Evolutionary conservation across 2,888 invertebrate species (phyloP), one percentile per base, ranked within the genome.

Genomic region (Eurytoma adleriae): DNA sequence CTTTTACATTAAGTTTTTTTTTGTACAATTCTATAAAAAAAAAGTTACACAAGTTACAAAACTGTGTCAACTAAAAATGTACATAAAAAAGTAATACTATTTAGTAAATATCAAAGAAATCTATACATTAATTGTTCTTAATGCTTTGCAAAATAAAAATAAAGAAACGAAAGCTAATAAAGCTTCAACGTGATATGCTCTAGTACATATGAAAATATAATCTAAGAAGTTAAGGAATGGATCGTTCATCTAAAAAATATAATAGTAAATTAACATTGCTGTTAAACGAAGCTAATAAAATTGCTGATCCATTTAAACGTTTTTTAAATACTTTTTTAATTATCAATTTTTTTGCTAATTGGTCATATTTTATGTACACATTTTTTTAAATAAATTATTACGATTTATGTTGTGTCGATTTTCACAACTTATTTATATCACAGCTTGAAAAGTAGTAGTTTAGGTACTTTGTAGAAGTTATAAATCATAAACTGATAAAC

Each of bases 141-240:
- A 64, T 40, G 18, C 18, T n/a, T 12, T 40, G 24, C 16, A 24
- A 30, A 62, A 62, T 27, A 64, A 40, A 40, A 18, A 64, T 64
- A 40, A n/a, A 54, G n/a, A n/a, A 48, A 13, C 54, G 16, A 20
- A 66, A 48, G 18, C 54, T 24, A 20, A 27, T 52, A 68, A 68
- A 68, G 27, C 24, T 27, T 54, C 20, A 4, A 0, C 24, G 14
- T 52, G 27, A 54, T 54, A 16, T 7, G 12, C n/a, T 54, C 54
- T 24, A 68, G 52, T 54, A 54, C 16, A 30, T 68, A 54, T 54
- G 50, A 71, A 71, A 71, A 61, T 40, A 71, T 71, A 71, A 57
- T 59, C 61, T 48, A 24, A 48, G 50, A 27, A 71, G n/a, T 61
- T 71, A n/a, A 57, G 59, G 61, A 71, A 71, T 71, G 70, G 59